Conservation (phyloP, 2,113 vertebrate genomes). For the Microtus oregoni region DNA sequence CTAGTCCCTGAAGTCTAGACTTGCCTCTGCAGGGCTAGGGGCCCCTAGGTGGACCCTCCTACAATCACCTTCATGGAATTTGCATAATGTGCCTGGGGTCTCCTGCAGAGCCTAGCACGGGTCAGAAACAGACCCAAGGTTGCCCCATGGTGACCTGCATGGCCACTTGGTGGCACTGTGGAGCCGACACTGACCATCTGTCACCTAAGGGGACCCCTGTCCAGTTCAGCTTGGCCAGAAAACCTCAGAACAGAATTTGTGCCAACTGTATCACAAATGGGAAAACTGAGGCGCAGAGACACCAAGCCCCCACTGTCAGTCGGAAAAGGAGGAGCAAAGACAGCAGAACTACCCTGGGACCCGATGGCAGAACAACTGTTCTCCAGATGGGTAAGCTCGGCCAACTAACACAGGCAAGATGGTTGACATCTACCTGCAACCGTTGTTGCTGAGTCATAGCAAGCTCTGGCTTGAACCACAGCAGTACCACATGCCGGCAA, state of each 20-base stretch:
- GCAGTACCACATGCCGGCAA: background rate
- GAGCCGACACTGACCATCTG: background rate
- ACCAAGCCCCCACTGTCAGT: too few relatives aligned
- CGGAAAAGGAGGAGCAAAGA: background rate
- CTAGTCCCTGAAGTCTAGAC: background rate
- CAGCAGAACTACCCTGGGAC: background rate
- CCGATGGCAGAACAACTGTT: background rate
- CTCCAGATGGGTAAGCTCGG: background rate
- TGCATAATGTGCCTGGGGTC: too few relatives aligned
- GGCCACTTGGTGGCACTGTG: slow-evolving; percentile 78
- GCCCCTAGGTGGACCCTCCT: background rate
- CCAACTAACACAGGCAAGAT: background rate
- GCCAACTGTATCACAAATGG: background rate
- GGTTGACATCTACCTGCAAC: too few relatives aligned
- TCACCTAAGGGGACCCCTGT: background rate
- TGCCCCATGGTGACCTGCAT: background rate
- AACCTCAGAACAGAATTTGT: background rate
- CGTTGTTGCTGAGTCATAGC: background rate
- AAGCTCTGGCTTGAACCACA: background rate
- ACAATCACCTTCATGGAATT: fast-evolving
- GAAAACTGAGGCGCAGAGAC: background rate
- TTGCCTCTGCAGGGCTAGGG: fast-evolving
- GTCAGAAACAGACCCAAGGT: background rate
- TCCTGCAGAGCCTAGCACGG: background rate
- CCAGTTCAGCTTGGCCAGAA: background rate